phyloP scores from a whole-genome alignment of 2,888 invertebrate genomes.

The Itoplectis maculator region DNA sequence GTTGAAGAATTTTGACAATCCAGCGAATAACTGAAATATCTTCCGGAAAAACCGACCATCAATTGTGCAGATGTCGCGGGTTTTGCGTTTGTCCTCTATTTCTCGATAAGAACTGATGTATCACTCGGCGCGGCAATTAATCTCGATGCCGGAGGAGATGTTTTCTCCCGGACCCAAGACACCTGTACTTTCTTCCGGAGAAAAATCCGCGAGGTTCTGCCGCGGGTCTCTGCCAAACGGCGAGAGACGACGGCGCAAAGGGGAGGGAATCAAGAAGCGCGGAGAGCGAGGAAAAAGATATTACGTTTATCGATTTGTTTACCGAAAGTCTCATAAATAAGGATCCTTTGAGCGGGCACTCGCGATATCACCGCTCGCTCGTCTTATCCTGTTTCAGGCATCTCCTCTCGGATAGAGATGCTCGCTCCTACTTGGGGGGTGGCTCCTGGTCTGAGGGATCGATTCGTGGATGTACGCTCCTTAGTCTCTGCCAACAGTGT shows the following conservation, averaged over 20 bases:
- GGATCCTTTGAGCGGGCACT: constrained; percentile 80
- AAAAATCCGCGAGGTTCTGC: constrained; percentile 47
- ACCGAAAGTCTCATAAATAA: constrained; percentile 84
- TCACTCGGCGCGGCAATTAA: constrained; percentile 51
- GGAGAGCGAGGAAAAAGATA: constrained; percentile 74
- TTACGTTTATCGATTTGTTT: constrained; percentile 84
- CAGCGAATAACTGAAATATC: not conserved
- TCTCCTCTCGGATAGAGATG: constrained; percentile 53
- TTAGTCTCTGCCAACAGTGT: constrained; percentile 61
- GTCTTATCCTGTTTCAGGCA: constrained; percentile 66
- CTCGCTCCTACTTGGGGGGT: constrained; percentile 35
- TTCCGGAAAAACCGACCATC: not conserved
- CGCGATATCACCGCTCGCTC: constrained; percentile 60
- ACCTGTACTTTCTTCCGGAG: constrained; percentile 53
- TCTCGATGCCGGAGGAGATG: constrained; percentile 39
- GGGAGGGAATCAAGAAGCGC: constrained; percentile 52
- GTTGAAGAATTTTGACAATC: not conserved
- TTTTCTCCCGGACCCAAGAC: constrained; percentile 19
- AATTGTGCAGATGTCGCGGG: not conserved
- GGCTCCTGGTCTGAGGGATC: constrained; percentile 60
- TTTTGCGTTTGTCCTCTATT: not conserved
- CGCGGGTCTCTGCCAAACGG: constrained; percentile 44
- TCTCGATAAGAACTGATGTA: constrained; percentile 42
- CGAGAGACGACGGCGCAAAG: constrained; percentile 26
- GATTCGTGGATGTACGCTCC: constrained; percentile 61